Conservation (phyloP, 2,113 vertebrate species). For the Prochilodus magdalenae region DNA sequence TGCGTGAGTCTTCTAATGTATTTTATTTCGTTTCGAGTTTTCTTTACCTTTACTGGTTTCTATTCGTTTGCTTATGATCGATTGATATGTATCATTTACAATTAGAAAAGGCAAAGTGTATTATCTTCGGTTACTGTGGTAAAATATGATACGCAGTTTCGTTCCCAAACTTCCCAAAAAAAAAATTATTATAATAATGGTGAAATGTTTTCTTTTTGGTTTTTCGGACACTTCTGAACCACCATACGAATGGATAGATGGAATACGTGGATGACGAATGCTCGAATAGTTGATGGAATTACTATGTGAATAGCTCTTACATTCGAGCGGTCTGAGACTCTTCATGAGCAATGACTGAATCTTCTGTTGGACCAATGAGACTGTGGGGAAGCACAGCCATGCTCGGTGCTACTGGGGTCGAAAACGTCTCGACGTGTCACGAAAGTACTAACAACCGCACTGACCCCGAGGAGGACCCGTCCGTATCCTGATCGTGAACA, state of each 20-base stretch:
- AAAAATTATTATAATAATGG: too few species aligned
- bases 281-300: not conserved
- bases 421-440: slow-evolving; percentile 1
- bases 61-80: slow-evolving; percentile 64
- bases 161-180: slow-evolving; percentile 29
- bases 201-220: not conserved
- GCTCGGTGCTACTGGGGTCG: slow-evolving; percentile 28
- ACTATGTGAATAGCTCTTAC: slow-evolving; percentile 14
- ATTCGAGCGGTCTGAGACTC: not conserved
- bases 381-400: slow-evolving; percentile 27
- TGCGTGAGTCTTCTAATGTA: slow-evolving; percentile 77
- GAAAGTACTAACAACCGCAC: slow-evolving; percentile 50
- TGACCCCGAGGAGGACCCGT: slow-evolving; percentile 58
- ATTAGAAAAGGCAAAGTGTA: slow-evolving; percentile 54
- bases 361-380: slow-evolving; percentile 8
- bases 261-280: not conserved
- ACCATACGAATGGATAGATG: not conserved
- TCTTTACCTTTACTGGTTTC: slow-evolving; percentile 68
- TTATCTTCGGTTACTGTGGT: slow-evolving; percentile 28
- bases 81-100: slow-evolving; percentile 69
- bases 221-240: not conserved
- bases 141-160: slow-evolving; percentile 18
- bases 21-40: slow-evolving; percentile 75
- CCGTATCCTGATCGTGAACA: slow-evolving; percentile 72
- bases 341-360: not conserved